Conservation (phyloP, 2,888 invertebrate species). For the Sinodicranocentrus sp. region DNA sequence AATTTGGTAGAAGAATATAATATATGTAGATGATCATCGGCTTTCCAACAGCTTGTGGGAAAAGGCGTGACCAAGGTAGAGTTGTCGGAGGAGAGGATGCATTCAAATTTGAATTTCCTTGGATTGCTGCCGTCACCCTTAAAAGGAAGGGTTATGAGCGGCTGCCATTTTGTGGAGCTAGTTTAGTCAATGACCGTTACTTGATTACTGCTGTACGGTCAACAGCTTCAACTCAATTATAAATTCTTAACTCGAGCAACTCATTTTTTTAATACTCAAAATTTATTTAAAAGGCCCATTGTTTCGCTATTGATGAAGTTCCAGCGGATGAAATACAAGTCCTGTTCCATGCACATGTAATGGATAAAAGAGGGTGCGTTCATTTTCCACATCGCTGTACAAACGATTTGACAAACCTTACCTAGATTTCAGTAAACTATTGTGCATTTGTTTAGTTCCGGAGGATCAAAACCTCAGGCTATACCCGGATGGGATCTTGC, state of each 20-base stretch:
- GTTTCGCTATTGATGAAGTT: neutral
- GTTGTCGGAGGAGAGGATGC: slow-evolving; percentile 9
- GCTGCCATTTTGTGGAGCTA: slow-evolving; percentile 1
- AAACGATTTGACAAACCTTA: too few relatives aligned
- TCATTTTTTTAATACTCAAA: too few relatives aligned
- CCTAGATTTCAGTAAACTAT: too few relatives aligned
- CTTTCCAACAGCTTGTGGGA: neutral
- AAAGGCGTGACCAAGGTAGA: neutral
- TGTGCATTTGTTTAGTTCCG: too few relatives aligned
- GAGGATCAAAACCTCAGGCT: neutral
- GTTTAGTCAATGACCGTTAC: slow-evolving; percentile 14
- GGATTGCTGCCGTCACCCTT: neutral
- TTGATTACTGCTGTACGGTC: neutral
- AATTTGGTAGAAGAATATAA: too few relatives aligned
- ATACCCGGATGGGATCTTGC: slow-evolving; percentile 24
- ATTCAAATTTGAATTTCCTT: slow-evolving; percentile 20
- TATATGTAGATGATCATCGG: too few relatives aligned
- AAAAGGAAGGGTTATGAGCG: neutral
- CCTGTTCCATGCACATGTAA: slow-evolving; percentile 10
- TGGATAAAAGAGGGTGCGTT: neutral
- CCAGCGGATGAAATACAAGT: neutral
- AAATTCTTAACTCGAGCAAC: too few relatives aligned
- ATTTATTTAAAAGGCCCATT: slow-evolving; percentile 13
- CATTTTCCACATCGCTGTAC: too few relatives aligned
- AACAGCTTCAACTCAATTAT: too few relatives aligned